Base-by-base conservation (phyloP, 1,140 invertebrate species). In the Drosophila ercepeae region DNA sequence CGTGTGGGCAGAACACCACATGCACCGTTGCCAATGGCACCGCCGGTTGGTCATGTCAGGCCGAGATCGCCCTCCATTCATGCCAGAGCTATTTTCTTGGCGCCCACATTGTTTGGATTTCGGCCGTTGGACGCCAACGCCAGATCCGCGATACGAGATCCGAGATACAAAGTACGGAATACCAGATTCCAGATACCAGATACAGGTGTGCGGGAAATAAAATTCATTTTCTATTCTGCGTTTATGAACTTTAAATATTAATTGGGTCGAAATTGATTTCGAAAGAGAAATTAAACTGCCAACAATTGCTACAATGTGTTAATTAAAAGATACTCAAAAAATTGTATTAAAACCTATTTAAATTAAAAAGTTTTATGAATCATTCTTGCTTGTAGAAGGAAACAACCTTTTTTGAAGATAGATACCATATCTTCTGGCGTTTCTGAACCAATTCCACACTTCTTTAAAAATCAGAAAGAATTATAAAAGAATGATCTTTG, bases 121-220 rank as follows among this genome's bases (percentile, higher is more conserved):
- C 13, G 36, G 34, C 48, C 45, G 36, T 41, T 67, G 48, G 39
- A 65, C 63, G 63, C 60, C 64, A 67, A 67, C 64, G 36, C 64
- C 18, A 52, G 27, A 16, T 42, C 13, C 13, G 14, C 14, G 36
- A 39, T 39, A 45, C 64, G 23, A 52, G 27, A 16, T 42, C 13
- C 13, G 14, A 39, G 36, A 39, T 39, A 39, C 36, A 39, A 39
- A 39, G 36, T 39, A 39, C 36, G 13, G 13, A 5, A 39, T 14
- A 6, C n/a, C 36, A 39, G 13, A 14, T 14, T 1, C n/a, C 36
- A 39, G 4, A 14, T 14, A 39, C n/a, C 13, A 32, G 13, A 16
- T 39, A 39, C 36, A 39, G 36, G 36, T 39, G 36, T 39, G 36
- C 36, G 11, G 4, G 5, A 3, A 16, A 16, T 16, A 6, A 39